Conservation (phyloP, 2,113 vertebrate species). For the Urocolius indicus region DNA sequence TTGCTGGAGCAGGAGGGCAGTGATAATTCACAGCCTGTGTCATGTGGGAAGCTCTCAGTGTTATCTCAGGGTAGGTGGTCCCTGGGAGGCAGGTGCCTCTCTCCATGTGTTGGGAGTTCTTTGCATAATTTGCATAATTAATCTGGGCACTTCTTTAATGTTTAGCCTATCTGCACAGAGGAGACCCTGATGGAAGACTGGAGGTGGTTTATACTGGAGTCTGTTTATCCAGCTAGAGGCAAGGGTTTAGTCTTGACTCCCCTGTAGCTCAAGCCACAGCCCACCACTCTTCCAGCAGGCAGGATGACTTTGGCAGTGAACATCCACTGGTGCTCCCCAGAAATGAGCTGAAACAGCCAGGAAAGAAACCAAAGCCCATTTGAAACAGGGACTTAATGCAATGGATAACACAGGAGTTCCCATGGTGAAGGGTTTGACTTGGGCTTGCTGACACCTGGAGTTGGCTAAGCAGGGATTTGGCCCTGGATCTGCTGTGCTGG, state of each 20-base stretch:
- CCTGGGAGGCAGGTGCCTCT: background rate
- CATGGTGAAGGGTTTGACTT: background rate
- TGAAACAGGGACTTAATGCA: background rate
- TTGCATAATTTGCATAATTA: background rate
- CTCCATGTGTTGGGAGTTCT: background rate
- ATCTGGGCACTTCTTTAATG: background rate
- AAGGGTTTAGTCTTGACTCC: background rate
- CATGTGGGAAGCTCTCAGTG: background rate
- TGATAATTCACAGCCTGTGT: fast-evolving
- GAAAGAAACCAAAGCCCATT: background rate
- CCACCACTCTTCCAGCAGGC: background rate
- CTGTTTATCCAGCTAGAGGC: constrained; percentile 17
- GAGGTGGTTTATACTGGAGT: background rate
- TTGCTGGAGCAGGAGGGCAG: background rate
- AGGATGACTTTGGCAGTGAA: background rate
- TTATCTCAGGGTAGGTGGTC: background rate
- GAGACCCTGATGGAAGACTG: background rate
- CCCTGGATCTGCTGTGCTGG: background rate
- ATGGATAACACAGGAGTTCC: background rate
- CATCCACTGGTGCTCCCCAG: background rate
- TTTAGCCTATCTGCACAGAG: background rate
- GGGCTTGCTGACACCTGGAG: background rate
- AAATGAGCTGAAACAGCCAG: background rate
- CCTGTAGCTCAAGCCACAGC: background rate
- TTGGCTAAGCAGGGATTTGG: background rate